Evolutionary conservation across 2,888 invertebrate genomes (phyloP).

Genomic region (Chrysomela aeneicollis): DNA sequence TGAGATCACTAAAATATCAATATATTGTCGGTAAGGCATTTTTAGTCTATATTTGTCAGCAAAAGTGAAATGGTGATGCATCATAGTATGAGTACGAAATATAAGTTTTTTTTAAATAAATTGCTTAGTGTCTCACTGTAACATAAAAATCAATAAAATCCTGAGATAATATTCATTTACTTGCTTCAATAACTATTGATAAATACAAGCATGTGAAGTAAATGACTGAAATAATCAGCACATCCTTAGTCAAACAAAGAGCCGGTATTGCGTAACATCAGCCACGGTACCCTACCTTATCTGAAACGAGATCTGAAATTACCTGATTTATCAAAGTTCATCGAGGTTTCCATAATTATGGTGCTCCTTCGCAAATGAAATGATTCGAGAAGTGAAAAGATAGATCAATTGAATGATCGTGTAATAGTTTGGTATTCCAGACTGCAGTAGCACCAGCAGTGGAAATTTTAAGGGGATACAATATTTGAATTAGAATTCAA

Average conservation of each 20-base stretch:
- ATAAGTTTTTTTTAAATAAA: too few relatives aligned
- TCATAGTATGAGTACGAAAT: too few relatives aligned
- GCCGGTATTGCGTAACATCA: neutral
- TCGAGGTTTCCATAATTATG: slow-evolving; percentile 4
- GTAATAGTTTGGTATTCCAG: neutral
- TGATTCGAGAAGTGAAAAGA: neutral
- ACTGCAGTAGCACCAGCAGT: neutral
- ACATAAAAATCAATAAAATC: too few relatives aligned
- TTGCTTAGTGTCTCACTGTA: too few relatives aligned
- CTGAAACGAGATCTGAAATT: neutral
- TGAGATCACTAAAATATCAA: too few relatives aligned
- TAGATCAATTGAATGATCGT: neutral
- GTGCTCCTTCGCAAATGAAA: slow-evolving; percentile 4
- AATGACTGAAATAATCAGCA: neutral
- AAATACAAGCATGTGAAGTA: neutral
- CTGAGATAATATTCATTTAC: too few relatives aligned
- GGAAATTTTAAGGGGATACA: neutral
- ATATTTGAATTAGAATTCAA: too few relatives aligned
- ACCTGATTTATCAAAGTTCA: neutral
- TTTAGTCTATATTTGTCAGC: too few relatives aligned
- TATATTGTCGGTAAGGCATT: too few relatives aligned
- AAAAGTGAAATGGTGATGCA: too few relatives aligned
- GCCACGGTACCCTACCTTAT: neutral
- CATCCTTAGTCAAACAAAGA: neutral
- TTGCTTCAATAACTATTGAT: too few relatives aligned